Evolutionary conservation across 2,113 vertebrate species (phyloP).

Genomic region (Toxostoma redivivum): DNA sequence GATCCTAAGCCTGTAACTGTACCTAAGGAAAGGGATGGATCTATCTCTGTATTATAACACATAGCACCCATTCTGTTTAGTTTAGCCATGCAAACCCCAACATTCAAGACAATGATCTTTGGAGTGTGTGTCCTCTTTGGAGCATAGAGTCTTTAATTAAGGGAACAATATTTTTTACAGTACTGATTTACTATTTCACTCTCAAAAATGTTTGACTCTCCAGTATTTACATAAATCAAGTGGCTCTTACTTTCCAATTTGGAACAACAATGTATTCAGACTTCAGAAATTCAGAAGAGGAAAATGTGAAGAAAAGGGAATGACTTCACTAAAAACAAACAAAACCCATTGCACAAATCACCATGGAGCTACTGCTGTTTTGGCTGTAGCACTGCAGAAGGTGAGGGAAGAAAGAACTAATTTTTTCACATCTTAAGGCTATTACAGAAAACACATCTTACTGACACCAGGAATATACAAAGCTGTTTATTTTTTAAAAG

Average conservation of each 20-base stretch:
- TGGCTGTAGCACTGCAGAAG: background rate
- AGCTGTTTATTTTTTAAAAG: background rate
- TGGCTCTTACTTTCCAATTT: background rate
- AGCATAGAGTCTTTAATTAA: background rate
- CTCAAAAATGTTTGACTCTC: background rate
- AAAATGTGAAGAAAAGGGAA: background rate
- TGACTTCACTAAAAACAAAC: constrained; percentile 6
- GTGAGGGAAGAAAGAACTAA: background rate
- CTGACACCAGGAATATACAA: background rate
- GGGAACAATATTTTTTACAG: background rate
- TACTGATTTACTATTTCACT: background rate
- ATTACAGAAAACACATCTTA: background rate
- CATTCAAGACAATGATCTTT: background rate
- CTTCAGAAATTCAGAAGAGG: background rate
- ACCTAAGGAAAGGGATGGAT: background rate
- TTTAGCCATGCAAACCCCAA: background rate
- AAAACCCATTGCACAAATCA: background rate
- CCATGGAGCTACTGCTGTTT: background rate
- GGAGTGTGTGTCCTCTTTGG: background rate
- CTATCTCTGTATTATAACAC: background rate
- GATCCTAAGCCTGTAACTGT: background rate
- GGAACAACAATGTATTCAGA: background rate
- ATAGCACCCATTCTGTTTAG: background rate
- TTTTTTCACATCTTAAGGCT: background rate
- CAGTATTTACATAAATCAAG: background rate